Base-by-base conservation (phyloP, 1,140 invertebrate species). In the Pseudoatta argentina region DNA sequence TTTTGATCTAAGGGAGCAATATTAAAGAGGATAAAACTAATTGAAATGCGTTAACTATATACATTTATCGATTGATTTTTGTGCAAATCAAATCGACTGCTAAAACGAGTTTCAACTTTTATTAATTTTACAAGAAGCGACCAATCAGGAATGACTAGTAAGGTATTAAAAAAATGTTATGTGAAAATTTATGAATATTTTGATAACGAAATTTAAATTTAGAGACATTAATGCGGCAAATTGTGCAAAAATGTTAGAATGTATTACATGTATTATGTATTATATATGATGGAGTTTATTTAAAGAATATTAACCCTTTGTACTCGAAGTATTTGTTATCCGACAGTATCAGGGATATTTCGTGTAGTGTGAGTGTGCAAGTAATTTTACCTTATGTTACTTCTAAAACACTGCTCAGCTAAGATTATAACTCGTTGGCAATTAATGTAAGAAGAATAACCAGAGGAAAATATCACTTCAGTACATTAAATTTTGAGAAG, bases 1-100 rank as follows among this genome's bases (percentile, higher is more conserved):
- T 72, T 73, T 82, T 82, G 18, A 73, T 51, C 8, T 34, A 73
- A 72, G 72, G 21, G 82, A 85, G 82, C 82, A 85, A 85, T 85
- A 77, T 85, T 51, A 44, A 85, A 85, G 8, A 85, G 48, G 71
- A 77, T 53, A 75, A 16, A 85, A 27, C 44, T 63, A 44, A 34
- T 72, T 85, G 81, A 63, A 85, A 61, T 53, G 18, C 51, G 57
- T 71, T 51, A 30, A 44, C 24, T 71, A 24, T 24, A 24, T 24
- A 71, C 3, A 39, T 48, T 61, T 44, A 75, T 64, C 48, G 18
- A 30, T 72, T 81, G 61, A 81, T 12, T 69, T 61, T 76, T 48
- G 30, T 73, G 0, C 14, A 51, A 79, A 67, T 67, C 61, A 79
- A 79, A 67, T 79, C 30, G 8, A 39, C 4, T 79, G 30, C n/a